These are phyloP conservation scores for Chrysemys picta DNA, from an alignment of 2,113 vertebrate species.

Conservation along the genomic window DNA sequence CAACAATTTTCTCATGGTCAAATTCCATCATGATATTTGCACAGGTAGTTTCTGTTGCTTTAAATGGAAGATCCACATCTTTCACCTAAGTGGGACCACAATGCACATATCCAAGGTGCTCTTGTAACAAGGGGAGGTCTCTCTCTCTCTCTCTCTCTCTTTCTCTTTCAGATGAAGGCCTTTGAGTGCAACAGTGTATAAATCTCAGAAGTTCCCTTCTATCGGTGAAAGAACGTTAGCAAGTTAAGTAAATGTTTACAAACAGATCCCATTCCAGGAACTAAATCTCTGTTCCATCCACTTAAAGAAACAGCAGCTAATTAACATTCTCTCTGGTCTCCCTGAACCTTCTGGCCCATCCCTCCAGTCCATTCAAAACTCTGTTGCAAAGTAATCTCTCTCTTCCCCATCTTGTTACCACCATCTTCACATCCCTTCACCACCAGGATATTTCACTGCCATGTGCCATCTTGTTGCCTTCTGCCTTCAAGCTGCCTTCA, in stretches of 20 bases:
- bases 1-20: neutral
- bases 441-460: too few relatives aligned
- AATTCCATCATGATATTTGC: neutral
- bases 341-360: neutral
- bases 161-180: neutral
- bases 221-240: neutral
- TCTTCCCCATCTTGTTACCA: neutral
- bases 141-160: neutral
- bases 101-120: neutral
- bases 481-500: too few relatives aligned
- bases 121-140: fast-evolving
- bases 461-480: too few relatives aligned
- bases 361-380: neutral
- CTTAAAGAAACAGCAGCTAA: neutral
- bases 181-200: neutral
- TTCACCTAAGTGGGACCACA: neutral
- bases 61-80: fast-evolving
- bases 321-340: neutral
- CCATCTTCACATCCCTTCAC: neutral
- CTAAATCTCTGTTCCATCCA: neutral
- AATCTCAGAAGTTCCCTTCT: neutral
- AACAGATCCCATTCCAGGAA: neutral
- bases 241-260: neutral
- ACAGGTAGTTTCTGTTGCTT: neutral
- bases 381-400: neutral